Percentiles rank a stretch among this genome's conserved stretches.
phyloP scores from a whole-genome alignment of 2,113 vertebrate genomes.

The Phalacrocorax pelagicus region DNA sequence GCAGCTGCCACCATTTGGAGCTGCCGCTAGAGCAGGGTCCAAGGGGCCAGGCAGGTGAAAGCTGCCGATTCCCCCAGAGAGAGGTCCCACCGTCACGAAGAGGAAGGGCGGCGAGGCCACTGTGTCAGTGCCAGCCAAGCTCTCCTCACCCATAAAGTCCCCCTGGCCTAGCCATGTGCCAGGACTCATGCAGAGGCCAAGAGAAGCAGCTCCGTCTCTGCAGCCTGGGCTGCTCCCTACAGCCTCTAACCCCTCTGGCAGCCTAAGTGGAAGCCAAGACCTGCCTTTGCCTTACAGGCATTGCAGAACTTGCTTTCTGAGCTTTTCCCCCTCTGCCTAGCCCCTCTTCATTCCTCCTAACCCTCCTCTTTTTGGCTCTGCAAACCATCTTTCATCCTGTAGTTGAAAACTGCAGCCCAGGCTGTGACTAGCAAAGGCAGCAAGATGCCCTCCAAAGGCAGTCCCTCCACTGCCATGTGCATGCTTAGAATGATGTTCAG shows the following conservation, averaged over 20 bases:
- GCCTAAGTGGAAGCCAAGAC: neutral
- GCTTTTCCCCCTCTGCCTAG: neutral
- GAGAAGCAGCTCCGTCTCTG: neutral
- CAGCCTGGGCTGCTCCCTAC: neutral
- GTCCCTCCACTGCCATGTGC: neutral
- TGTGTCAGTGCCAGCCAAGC: accelerated
- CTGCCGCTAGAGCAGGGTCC: neutral
- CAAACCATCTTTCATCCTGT: neutral
- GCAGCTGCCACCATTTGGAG: neutral
- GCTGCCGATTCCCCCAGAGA: accelerated
- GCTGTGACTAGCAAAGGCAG: neutral
- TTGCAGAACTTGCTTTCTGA: neutral
- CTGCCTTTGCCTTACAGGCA: neutral
- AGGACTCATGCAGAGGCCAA: neutral
- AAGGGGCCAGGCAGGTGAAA: no score
- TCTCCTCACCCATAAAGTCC: neutral
- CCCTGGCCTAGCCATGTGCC: neutral
- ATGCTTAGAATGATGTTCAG: neutral
- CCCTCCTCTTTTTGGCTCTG: neutral
- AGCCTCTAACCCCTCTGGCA: neutral
- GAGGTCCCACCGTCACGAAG: neutral
- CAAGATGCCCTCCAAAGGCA: neutral
- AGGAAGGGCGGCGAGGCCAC: neutral
- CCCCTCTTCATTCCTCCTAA: neutral
- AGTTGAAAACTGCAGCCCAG: neutral